Percentiles rank a stretch among this genome's conserved stretches.
Evolutionary conservation across 2,797 vertebrate genomes (phyloP).

Genomic region (Pipistrellus pipistrellus): DNA sequence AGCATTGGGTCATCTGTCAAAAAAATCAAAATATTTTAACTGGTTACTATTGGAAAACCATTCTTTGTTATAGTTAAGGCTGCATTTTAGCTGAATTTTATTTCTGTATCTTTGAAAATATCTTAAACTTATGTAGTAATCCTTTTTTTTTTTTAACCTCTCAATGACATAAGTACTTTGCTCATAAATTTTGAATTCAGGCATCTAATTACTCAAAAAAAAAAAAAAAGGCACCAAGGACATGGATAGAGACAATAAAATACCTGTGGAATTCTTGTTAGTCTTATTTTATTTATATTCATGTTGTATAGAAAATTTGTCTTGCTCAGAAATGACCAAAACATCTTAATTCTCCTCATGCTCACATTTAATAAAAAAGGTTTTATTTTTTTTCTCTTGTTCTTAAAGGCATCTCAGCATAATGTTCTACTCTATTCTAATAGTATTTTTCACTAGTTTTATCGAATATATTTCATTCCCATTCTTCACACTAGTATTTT

Average conservation of each 20-base stretch:
- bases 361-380: slow-evolving; percentile 49
- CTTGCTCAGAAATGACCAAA: slow-evolving; percentile 40
- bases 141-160: neutral
- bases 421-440: neutral
- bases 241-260: neutral
- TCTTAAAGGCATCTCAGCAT: slow-evolving; percentile 31
- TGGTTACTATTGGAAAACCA: slow-evolving; percentile 56
- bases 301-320: neutral
- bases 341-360: slow-evolving; percentile 8
- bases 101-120: slow-evolving; percentile 30
- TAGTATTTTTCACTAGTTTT: slow-evolving; percentile 5
- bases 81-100: slow-evolving; percentile 15
- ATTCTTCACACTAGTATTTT: neutral
- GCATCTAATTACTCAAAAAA: neutral
- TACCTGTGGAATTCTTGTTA: neutral
- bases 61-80: slow-evolving; percentile 36
- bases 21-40: slow-evolving; percentile 73
- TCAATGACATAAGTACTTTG: slow-evolving; percentile 15
- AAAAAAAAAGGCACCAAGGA: neutral
- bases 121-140: slow-evolving; percentile 13
- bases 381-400: neutral
- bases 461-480: neutral
- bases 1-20: slow-evolving; percentile 77
- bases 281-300: slow-evolving; percentile 12
- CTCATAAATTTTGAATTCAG: slow-evolving; percentile 1